phyloP scores from a whole-genome alignment of 2,797 vertebrate genomes.

The Coracias cyanogaster region DNA sequence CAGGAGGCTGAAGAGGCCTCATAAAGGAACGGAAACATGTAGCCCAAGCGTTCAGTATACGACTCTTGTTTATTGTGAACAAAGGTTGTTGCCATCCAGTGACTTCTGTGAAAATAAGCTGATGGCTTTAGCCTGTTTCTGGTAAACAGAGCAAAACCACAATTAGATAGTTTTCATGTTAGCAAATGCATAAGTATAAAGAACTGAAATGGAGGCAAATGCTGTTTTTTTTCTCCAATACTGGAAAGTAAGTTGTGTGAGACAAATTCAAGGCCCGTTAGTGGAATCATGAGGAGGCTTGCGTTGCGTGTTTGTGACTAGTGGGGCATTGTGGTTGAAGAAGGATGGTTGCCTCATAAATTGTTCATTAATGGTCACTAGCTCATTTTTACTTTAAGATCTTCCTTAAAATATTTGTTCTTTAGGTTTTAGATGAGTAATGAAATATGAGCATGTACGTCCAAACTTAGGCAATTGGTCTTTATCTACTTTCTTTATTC shows the following conservation, averaged over 20 bases:
- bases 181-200: background rate
- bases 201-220: background rate
- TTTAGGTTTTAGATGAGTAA: background rate
- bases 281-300: background rate
- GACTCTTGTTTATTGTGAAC: background rate
- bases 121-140: background rate
- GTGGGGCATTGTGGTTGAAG: background rate
- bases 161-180: background rate
- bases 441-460: background rate
- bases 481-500: background rate
- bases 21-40: background rate
- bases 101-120: background rate
- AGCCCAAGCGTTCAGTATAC: background rate
- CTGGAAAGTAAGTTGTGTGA: background rate
- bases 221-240: background rate
- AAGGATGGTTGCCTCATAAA: background rate
- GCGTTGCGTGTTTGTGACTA: background rate
- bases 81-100: background rate
- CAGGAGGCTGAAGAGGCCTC: background rate
- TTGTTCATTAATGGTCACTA: conserved; percentile 20
- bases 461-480: background rate
- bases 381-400: background rate
- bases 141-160: background rate
- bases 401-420: background rate
- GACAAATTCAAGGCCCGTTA: background rate